Percentiles rank a stretch among this genome's conserved stretches.
Conservation (phyloP, 2,888 invertebrate species). For the Zootermopsis nevadensis region DNA sequence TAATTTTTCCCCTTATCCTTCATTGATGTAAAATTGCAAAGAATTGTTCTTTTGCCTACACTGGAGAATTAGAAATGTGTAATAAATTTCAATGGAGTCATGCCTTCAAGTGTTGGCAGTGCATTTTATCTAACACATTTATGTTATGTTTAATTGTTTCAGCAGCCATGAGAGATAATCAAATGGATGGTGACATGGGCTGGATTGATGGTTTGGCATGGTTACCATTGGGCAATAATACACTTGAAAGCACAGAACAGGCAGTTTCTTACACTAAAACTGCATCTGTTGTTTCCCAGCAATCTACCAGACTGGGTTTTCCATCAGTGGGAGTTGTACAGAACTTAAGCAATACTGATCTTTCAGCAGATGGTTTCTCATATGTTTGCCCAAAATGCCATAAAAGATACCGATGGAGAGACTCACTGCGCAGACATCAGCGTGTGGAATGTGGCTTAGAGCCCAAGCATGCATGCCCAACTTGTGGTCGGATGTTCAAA, state of each 20-base stretch:
- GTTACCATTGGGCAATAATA: background rate
- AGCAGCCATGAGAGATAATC: background rate
- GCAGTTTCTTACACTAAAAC: background rate
- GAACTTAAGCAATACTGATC: too few relatives aligned
- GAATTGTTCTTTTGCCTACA: background rate
- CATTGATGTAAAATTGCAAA: background rate
- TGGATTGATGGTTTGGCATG: background rate
- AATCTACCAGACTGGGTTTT: background rate
- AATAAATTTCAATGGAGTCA: background rate
- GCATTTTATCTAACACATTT: background rate
- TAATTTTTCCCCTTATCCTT: background rate
- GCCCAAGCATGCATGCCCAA: conserved; percentile 54
- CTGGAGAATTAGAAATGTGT: background rate
- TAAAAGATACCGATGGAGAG: conserved; percentile 45
- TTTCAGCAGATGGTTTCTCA: background rate
- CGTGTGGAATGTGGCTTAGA: conserved; percentile 55
- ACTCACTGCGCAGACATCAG: conserved; percentile 48
- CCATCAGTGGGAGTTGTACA: background rate
- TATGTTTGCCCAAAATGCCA: conserved; percentile 44
- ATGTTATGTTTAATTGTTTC: conserved; percentile 11
- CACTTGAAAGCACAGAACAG: background rate
- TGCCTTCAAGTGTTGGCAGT: background rate
- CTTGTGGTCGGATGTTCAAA: conserved; percentile 50
- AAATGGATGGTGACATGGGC: background rate
- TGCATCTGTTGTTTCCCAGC: background rate